Evolutionary conservation across 2,113 vertebrate genomes (phyloP).

Genomic region (Dasypus novemcinctus): DNA sequence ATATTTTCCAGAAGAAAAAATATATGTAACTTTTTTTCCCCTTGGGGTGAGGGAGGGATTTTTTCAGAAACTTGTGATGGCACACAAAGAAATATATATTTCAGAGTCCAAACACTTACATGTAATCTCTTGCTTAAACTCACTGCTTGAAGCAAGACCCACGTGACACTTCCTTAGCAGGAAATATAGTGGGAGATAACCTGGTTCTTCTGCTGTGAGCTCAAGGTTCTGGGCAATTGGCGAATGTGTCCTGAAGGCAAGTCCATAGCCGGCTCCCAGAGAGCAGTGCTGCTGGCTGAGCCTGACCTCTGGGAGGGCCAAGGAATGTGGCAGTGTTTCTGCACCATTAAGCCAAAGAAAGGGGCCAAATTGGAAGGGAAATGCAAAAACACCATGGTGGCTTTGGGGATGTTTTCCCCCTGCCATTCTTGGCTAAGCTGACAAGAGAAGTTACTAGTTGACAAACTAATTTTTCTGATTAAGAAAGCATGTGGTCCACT

Average conservation of each 20-base stretch:
- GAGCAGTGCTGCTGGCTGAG: fast-evolving
- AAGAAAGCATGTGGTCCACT: not conserved
- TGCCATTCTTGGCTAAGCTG: not conserved
- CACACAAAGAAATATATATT: not conserved
- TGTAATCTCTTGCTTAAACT: not conserved
- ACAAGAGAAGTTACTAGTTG: not conserved
- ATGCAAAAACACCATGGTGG: not conserved
- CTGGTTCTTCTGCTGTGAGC: not conserved
- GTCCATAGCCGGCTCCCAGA: not conserved
- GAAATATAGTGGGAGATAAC: not conserved
- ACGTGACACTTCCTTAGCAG: fast-evolving
- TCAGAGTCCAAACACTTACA: not conserved
- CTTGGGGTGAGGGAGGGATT: not conserved
- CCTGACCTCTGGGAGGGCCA: fast-evolving
- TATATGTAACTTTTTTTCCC: not conserved
- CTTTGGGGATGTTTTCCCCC: too few relatives aligned
- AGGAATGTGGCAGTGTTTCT: not conserved
- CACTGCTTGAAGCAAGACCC: not conserved
- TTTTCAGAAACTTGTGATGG: not conserved
- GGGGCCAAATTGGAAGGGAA: not conserved
- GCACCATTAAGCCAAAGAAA: not conserved
- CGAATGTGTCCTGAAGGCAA: not conserved
- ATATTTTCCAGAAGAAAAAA: constrained; percentile 23
- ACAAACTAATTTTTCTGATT: not conserved
- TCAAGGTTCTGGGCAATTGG: not conserved